A percentile compares a stretch with the other conserved stretches of the same genome.
phyloP scores from a whole-genome alignment of 1,140 invertebrate species.

The Hypsibius dujardini region DNA sequence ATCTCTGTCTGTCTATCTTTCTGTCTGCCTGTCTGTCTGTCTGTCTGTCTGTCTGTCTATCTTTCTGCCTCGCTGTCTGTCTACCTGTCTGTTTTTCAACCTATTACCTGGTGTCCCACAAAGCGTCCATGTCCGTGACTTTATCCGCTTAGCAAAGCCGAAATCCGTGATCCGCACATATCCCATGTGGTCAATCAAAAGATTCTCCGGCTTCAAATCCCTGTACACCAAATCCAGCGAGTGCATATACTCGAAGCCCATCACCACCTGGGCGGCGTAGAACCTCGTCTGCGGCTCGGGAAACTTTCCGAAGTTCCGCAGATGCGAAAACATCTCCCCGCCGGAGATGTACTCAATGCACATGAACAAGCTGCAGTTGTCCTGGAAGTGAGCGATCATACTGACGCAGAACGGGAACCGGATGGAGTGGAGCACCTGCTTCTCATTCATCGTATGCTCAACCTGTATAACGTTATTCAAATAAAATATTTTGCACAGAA shows the following conservation, averaged over 20 bases:
- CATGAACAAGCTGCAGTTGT: background rate
- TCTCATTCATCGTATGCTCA: background rate
- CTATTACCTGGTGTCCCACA: slow-evolving; percentile 15
- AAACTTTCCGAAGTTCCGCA: slow-evolving; percentile 9
- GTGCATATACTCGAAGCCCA: slow-evolving; percentile 9
- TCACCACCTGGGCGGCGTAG: slow-evolving; percentile 8
- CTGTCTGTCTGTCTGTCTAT: too few relatives aligned
- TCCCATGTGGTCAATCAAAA: background rate
- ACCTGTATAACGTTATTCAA: background rate
- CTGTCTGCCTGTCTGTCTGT: too few relatives aligned
- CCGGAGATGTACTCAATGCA: background rate
- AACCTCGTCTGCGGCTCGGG: background rate
- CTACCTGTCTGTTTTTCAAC: too few relatives aligned
- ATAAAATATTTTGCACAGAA: background rate
- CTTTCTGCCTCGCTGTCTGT: too few relatives aligned
- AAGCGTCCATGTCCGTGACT: slow-evolving; percentile 2
- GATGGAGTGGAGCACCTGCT: background rate
- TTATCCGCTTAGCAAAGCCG: slow-evolving; percentile 14
- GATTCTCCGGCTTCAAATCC: slow-evolving; percentile 16
- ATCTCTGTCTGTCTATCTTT: too few relatives aligned
- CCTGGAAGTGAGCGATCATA: background rate
- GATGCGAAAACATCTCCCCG: slow-evolving; percentile 10
- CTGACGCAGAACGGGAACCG: background rate
- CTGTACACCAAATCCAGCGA: slow-evolving; percentile 10
- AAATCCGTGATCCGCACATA: slow-evolving; percentile 13